Evolutionary conservation across 2,113 vertebrate species (phyloP).

Genomic region (Trogon melanurus): DNA sequence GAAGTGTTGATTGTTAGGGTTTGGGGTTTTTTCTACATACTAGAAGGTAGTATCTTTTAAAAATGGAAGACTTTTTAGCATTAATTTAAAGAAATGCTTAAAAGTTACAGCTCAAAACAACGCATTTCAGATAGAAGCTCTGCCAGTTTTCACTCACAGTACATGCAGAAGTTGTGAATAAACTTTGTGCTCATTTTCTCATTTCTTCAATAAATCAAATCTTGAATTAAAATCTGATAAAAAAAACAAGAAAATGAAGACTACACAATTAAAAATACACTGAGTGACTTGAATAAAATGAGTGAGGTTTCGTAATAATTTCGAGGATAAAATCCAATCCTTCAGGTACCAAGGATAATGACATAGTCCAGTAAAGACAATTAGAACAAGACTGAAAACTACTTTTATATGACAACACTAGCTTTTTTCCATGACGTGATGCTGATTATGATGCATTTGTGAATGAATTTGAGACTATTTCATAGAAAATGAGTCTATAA

Average conservation of each 20-base stretch:
- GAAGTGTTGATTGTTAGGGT: accelerated
- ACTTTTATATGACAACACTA: not conserved
- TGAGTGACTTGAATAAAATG: not conserved
- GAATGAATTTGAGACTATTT: not conserved
- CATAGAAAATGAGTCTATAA: not conserved
- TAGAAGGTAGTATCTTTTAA: not conserved
- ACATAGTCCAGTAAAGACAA: not conserved
- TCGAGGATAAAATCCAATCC: not conserved
- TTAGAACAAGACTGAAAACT: not conserved
- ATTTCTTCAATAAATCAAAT: not conserved
- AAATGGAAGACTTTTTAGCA: not conserved
- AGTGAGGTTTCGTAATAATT: not conserved
- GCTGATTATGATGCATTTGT: not conserved
- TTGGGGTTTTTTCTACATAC: accelerated
- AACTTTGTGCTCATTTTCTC: not conserved
- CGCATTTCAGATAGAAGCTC: not conserved
- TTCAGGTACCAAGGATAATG: not conserved
- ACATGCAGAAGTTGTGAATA: not conserved
- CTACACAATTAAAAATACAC: not conserved
- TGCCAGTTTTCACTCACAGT: not conserved
- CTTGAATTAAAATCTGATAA: not conserved
- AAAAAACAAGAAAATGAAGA: not conserved
- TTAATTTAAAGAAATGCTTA: not conserved
- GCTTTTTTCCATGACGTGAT: not conserved
- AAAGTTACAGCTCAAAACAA: not conserved